Evolutionary conservation across 2,888 invertebrate genomes (phyloP), one percentile per base, ranked within the genome.

Genomic region (Diplolepis rosae): DNA sequence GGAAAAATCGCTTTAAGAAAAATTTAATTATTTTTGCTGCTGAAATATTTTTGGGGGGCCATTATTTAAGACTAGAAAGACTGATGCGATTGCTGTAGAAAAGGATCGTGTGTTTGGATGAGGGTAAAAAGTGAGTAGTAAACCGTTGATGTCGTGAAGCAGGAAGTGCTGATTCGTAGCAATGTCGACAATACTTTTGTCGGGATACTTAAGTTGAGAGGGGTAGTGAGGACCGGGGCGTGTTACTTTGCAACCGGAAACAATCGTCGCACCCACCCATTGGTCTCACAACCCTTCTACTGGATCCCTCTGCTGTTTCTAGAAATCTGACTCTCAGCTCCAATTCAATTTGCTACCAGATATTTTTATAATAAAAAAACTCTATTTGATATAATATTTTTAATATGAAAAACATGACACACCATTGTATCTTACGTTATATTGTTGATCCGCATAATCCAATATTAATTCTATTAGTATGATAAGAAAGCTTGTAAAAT

Each of bases 161-260:
- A 61, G 61, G 61, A 61, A 61, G 39, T 61, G 61, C 61, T 61
- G 61, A 61, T 61, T 61, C 24, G 61, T 35, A 24, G 39, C 61
- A 27, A 35, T 61, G 61, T 61, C 39, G 61, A 61, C 39, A 61
- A 61, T 35, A 61, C 61, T 39, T 61, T 61, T 39, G 61, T 42
- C 35, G 27, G 39, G 61, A 39, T 61, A 42, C 39, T 15, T 39
- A 61, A 61, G 27, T 61, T 9, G 48, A 48, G 48, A 48, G 48
- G 48, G 48, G 18, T 22, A 11, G 48, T 9, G 48, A 48, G 48
- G 48, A 48, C 48, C 48, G 4, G 48, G 48, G 48, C 48, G 48
- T n/a, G 50, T 39, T 61, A 35, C 61, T 61, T 61, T 61, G 61
- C 39, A 42, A 61, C 61, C 61, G 61, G 61, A 61, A 61, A 61